Evolutionary conservation across 2,113 vertebrate genomes (phyloP), one percentile per base, ranked within the genome.

Genomic region (Hippocampus mohnikei): DNA sequence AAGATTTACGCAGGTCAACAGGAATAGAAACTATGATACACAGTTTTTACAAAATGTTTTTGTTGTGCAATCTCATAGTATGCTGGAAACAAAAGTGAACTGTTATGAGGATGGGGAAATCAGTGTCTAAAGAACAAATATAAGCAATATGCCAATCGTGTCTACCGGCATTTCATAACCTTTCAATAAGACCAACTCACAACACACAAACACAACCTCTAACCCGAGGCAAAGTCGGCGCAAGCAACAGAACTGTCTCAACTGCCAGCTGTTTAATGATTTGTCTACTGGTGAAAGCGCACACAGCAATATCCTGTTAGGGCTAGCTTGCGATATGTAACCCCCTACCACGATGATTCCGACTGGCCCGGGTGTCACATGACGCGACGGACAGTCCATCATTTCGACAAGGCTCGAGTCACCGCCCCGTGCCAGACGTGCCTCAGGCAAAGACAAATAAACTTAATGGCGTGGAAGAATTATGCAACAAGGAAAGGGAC

Each of bases 271-370:
- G 82, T 85, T 90, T 86, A 91, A 90, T 87, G 83, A 90, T 89
- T 88, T 79, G 81, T 87, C 82, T 74, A 80, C 80, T 88, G 78
- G 85, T 88, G 80, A 87, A 88, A 78, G 80, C 86, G 86, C 85
- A 81, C 83, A 81, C 69, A 81, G 78, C 73, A 88, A 85, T 87
- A 88, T 90, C 86, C 87, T 85, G 87, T 75, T 79, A 74, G 74
- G 74, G 81, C 88, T 66, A 50, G 75, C 77, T 82, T 76, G 66
- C 40, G 55, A 27, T 42, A 8, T 15, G 20, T 21, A 41, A 33
- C 27, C 59, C 59, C 59, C 21, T 52, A 73, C 75, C 77, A 66
- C 80, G 70, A 91, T 80, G 70, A 79, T 82, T 87, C 72, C 80
- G 85, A 78, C 81, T 59, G 8, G 48, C 80, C 77, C 48, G 11